Percentiles rank a stretch among this genome's conserved stretches.
phyloP scores from a whole-genome alignment of 2,113 vertebrate genomes.

The rabbit (Oryctolagus cuniculus) region mOryCun1.1 NC_091445.1:74236001-74236500 shows the following conservation, averaged over 20 bases:
- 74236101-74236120: conserved; percentile 43
- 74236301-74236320: conserved; percentile 81
- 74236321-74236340: conserved; percentile 74
- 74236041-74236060: conserved; percentile 69
- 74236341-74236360: conserved; percentile 74
- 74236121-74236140: conserved; percentile 42
- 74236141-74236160: conserved; percentile 73
- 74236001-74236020: conserved; percentile 52
- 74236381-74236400: conserved; percentile 85
- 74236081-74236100: conserved; percentile 68
- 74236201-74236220: conserved; percentile 84
- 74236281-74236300: conserved; percentile 80
- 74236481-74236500: conserved; percentile 78
- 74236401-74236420: conserved; percentile 86
- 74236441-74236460: conserved; percentile 75
- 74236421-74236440: conserved; percentile 84
- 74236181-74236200: conserved; percentile 73
- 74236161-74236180: conserved; percentile 75
- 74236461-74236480: conserved; percentile 74
- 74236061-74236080: conserved; percentile 69
- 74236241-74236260: conserved; percentile 82
- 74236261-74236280: conserved; percentile 78
- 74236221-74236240: conserved; percentile 81
- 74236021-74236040: conserved; percentile 74
- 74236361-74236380: conserved; percentile 75